Percentiles rank a stretch among this genome's conserved stretches.
Evolutionary conservation across 2,797 vertebrate genomes (phyloP).

Genomic region (Falco peregrinus): DNA sequence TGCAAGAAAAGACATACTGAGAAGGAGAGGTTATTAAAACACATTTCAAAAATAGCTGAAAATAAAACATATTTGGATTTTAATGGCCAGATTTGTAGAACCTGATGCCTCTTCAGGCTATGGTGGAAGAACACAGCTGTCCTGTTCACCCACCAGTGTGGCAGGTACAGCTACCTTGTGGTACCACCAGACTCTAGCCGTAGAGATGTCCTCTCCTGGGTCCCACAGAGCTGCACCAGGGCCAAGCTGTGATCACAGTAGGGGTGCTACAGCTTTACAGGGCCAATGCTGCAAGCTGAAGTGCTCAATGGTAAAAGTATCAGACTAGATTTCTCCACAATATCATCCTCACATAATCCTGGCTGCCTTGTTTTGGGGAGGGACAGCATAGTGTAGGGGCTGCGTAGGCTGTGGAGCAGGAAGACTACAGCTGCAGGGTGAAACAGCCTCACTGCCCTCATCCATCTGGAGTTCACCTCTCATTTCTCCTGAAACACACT

Average conservation of each 20-base stretch:
- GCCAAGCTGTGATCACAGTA: not conserved
- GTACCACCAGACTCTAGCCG: not conserved
- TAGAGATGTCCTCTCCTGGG: not conserved
- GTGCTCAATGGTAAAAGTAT: not conserved
- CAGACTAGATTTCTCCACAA: not conserved
- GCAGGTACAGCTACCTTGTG: not conserved
- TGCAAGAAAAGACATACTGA: not conserved
- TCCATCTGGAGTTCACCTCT: not conserved
- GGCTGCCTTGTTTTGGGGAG: not conserved
- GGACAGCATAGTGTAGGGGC: not conserved
- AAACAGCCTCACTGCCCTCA: not conserved
- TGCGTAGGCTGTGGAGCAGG: accelerated
- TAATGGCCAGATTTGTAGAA: not conserved
- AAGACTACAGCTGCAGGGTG: not conserved
- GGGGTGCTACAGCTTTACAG: not conserved
- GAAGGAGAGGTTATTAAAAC: not conserved
- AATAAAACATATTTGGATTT: not conserved
- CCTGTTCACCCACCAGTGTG: not conserved
- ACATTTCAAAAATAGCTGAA: not conserved
- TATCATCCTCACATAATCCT: not conserved
- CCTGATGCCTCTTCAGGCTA: not conserved
- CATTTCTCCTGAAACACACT: not conserved
- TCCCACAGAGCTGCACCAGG: not conserved
- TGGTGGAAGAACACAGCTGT: not conserved
- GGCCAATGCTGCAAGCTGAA: not conserved